Evolutionary conservation across 1,140 invertebrate genomes (phyloP).

Genomic region (Lethrus apterus): DNA sequence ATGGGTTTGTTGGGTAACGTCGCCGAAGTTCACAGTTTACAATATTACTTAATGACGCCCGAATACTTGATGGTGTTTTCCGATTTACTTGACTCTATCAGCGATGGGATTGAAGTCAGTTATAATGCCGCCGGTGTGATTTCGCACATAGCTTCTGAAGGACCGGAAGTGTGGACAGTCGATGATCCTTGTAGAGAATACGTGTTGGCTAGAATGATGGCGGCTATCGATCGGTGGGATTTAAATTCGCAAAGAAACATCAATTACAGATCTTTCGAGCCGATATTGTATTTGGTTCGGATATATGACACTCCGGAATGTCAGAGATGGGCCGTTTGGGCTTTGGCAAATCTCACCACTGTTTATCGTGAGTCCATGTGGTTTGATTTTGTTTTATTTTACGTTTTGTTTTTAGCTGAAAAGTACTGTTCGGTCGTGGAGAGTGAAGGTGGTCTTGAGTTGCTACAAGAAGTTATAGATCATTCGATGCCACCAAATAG

Average conservation of each 20-base stretch:
- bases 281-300: slow-evolving; percentile 74
- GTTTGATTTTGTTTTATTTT: neutral
- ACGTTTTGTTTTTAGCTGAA: slow-evolving; percentile 50
- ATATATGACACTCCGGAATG: slow-evolving; percentile 81
- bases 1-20: slow-evolving; percentile 95
- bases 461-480: slow-evolving; percentile 61
- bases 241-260: slow-evolving; percentile 83
- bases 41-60: slow-evolving; percentile 75
- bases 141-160: slow-evolving; percentile 91
- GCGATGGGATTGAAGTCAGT: slow-evolving; percentile 93
- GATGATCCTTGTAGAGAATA: slow-evolving; percentile 58
- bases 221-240: slow-evolving; percentile 83
- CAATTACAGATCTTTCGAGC: slow-evolving; percentile 93
- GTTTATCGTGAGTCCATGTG: slow-evolving; percentile 72
- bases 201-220: slow-evolving; percentile 68
- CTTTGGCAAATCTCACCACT: slow-evolving; percentile 88
- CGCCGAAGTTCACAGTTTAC: slow-evolving; percentile 83
- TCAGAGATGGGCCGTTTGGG: slow-evolving; percentile 97
- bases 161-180: slow-evolving; percentile 70
- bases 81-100: slow-evolving; percentile 70
- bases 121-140: slow-evolving; percentile 96
- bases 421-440: slow-evolving; percentile 87
- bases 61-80: slow-evolving; percentile 83
- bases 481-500: slow-evolving; percentile 52
- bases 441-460: slow-evolving; percentile 72